Evolutionary conservation across 2,888 invertebrate species (phyloP).

Genomic region (Azorinus chamasolen): DNA sequence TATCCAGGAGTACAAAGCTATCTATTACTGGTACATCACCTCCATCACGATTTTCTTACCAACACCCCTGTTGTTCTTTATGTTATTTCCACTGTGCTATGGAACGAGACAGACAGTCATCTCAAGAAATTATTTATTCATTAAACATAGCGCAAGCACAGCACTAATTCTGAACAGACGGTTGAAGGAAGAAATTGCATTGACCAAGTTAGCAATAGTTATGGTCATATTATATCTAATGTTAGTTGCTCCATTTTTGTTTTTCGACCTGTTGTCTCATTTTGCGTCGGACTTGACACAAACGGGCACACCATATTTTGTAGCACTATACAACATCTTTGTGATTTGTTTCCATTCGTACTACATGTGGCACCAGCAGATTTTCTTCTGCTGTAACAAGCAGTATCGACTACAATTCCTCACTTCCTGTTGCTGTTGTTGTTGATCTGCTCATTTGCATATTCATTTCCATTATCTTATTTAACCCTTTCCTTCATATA

Average conservation of each 20-base stretch:
- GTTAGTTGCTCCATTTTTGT: constrained; percentile 79
- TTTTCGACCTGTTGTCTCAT: constrained; percentile 74
- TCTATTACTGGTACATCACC: constrained; percentile 84
- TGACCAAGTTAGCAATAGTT: constrained; percentile 78
- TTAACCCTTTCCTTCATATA: too few relatives aligned
- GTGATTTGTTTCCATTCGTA: constrained; percentile 81
- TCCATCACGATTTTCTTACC: constrained; percentile 83
- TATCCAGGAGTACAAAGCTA: constrained; percentile 80
- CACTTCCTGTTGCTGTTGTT: constrained; percentile 81
- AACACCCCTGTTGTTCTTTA: constrained; percentile 75
- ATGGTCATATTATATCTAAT: constrained; percentile 79
- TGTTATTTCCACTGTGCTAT: constrained; percentile 74
- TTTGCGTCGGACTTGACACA: constrained; percentile 67
- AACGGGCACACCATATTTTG: constrained; percentile 68
- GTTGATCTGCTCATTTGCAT: constrained; percentile 45
- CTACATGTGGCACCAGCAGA: constrained; percentile 80
- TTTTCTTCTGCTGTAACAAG: constrained; percentile 84
- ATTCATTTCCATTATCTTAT: too few relatives aligned
- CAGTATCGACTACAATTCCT: constrained; percentile 80
- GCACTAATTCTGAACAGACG: constrained; percentile 76
- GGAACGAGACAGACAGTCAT: constrained; percentile 73
- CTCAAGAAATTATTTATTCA: constrained; percentile 72
- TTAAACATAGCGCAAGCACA: constrained; percentile 75
- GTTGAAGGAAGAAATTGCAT: constrained; percentile 78
- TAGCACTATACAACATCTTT: constrained; percentile 78